Conservation (phyloP, 2,888 invertebrate genomes). For the Laspeyria flexula region DNA sequence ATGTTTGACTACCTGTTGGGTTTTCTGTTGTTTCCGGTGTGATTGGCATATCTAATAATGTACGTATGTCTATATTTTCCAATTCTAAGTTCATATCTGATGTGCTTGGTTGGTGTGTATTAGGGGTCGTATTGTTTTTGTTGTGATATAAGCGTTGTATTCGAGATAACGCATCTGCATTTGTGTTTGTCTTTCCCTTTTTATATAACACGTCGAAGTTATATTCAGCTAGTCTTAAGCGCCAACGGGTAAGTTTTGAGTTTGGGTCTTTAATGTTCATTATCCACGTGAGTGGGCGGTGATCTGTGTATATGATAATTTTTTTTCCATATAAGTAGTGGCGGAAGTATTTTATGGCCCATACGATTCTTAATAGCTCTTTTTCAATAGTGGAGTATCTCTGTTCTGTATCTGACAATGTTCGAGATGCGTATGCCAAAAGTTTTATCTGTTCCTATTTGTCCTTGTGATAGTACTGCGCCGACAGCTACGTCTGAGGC, state of each 20-base stretch:
- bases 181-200: neutral
- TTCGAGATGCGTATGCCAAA: conserved; percentile 10
- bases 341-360: neutral
- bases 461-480: conserved; percentile 1
- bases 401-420: neutral
- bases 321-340: neutral
- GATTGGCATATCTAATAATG: too few relatives aligned
- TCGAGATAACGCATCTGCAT: neutral
- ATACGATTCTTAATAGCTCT: neutral
- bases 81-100: neutral
- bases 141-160: neutral
- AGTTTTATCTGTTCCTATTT: conserved; percentile 3
- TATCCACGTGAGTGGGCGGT: neutral
- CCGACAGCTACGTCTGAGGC: conserved; percentile 2
- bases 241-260: neutral
- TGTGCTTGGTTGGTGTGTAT: too few relatives aligned
- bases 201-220: neutral
- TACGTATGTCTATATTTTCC: neutral
- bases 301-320: neutral
- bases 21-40: too few relatives aligned
- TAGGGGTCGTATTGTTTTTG: neutral
- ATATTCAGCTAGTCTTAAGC: neutral
- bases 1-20: neutral
- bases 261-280: neutral
- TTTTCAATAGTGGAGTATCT: neutral